Evolutionary conservation across 1,140 invertebrate genomes (phyloP).

Genomic region (Papilio polytes): DNA sequence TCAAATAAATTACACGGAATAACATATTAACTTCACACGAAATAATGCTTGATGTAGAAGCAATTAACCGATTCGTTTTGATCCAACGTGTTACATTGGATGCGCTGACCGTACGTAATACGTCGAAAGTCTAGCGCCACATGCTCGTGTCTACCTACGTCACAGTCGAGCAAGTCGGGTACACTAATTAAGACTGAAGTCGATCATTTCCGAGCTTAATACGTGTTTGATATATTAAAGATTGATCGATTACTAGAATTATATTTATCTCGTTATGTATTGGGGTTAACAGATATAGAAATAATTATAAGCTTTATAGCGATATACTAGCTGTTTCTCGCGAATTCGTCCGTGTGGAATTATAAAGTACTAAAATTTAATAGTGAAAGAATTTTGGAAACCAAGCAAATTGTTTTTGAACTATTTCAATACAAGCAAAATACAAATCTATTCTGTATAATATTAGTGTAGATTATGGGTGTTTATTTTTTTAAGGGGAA

Average conservation of each 20-base stretch:
- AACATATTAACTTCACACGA: background rate
- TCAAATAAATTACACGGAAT: background rate
- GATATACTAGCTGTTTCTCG: too few relatives aligned
- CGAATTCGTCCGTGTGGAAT: too few relatives aligned
- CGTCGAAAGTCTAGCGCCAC: conserved; percentile 9
- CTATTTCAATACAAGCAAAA: background rate
- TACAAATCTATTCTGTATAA: too few relatives aligned
- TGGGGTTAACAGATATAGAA: conserved; percentile 1
- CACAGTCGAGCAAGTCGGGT: background rate
- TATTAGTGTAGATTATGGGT: too few relatives aligned
- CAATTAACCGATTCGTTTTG: conserved; percentile 3
- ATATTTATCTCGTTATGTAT: background rate
- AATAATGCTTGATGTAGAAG: background rate
- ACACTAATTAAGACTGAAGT: conserved; percentile 28
- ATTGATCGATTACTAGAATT: conserved; percentile 8
- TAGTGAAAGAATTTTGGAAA: too few relatives aligned
- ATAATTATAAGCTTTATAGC: background rate
- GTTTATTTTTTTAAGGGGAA: too few relatives aligned
- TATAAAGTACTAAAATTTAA: too few relatives aligned
- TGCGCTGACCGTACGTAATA: conserved; percentile 16
- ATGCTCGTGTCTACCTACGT: background rate
- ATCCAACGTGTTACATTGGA: background rate
- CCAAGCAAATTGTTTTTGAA: too few relatives aligned
- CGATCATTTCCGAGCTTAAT: conserved; percentile 17
- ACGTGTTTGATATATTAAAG: conserved; percentile 13